Evolutionary conservation across 2,797 vertebrate species (phyloP).

Genomic region (Australoheros facetus): DNA sequence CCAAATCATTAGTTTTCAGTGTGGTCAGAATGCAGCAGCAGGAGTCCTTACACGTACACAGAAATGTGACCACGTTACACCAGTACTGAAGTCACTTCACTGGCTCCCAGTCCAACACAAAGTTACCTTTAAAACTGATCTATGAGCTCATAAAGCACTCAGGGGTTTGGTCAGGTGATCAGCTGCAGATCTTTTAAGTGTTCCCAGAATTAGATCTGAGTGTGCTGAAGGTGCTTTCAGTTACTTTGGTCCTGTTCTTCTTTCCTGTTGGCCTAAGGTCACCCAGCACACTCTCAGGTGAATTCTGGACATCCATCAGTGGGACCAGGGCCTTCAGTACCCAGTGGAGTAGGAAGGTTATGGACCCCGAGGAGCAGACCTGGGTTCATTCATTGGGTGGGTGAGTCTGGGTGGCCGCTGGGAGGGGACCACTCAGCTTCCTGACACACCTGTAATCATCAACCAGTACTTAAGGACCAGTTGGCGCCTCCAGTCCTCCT

Average conservation of each 20-base stretch:
- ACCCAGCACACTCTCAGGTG: too few relatives aligned
- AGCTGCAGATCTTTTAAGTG: fast-evolving
- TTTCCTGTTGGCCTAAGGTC: not conserved
- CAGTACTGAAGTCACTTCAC: not conserved
- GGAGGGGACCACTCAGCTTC: too few relatives aligned
- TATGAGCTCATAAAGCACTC: not conserved
- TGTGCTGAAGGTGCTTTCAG: not conserved
- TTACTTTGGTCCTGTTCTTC: not conserved
- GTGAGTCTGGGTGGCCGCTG: too few relatives aligned
- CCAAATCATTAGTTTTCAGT: too few relatives aligned
- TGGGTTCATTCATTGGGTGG: too few relatives aligned
- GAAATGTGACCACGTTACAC: not conserved
- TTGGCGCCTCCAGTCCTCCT: too few relatives aligned
- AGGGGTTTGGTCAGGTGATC: fast-evolving
- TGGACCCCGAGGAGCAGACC: too few relatives aligned
- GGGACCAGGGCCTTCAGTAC: too few relatives aligned
- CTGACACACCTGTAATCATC: too few relatives aligned
- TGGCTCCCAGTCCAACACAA: not conserved
- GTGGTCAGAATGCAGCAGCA: not conserved
- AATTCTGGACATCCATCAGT: too few relatives aligned
- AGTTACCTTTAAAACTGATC: not conserved
- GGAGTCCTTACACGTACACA: not conserved
- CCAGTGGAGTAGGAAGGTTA: too few relatives aligned
- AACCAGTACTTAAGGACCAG: too few relatives aligned
- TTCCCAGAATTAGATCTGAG: not conserved